Conservation (phyloP, 1,140 invertebrate species). For the Glossosoma conforme region DNA sequence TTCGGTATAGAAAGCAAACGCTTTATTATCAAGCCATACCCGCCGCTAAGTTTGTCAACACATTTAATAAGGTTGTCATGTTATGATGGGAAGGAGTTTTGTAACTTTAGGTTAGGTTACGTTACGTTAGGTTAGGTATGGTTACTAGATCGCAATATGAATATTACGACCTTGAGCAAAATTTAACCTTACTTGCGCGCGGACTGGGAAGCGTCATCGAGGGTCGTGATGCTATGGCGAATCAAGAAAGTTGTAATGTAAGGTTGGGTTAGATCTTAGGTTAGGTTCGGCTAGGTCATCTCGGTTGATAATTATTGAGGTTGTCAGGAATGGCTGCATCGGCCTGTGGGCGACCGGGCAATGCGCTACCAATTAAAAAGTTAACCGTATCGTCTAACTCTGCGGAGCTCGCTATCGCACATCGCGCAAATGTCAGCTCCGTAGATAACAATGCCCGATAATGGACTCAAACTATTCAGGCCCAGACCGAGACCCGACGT, state of each 20-base stretch:
- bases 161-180: no score
- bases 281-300: neutral
- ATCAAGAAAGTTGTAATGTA: neutral
- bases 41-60: no score
- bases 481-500: no score
- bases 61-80: no score
- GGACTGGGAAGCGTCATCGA: neutral
- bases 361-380: constrained; percentile 31
- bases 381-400: constrained; percentile 30
- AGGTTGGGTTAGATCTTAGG: neutral
- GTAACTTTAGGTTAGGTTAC: no score
- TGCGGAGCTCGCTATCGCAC: constrained; percentile 12
- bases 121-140: no score
- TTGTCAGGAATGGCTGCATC: neutral
- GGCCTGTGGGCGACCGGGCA: constrained; percentile 2
- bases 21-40: no score
- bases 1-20: no score
- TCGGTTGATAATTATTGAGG: neutral
- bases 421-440: constrained; percentile 24
- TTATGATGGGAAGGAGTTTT: no score
- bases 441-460: constrained; percentile 25
- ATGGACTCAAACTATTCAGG: constrained; percentile 5
- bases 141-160: no score
- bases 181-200: constrained; percentile 10
- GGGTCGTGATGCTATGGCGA: neutral